phyloP scores from a whole-genome alignment of 64 coral and sea anemone genomes.

The Catalaphyllia jardinei region DNA sequence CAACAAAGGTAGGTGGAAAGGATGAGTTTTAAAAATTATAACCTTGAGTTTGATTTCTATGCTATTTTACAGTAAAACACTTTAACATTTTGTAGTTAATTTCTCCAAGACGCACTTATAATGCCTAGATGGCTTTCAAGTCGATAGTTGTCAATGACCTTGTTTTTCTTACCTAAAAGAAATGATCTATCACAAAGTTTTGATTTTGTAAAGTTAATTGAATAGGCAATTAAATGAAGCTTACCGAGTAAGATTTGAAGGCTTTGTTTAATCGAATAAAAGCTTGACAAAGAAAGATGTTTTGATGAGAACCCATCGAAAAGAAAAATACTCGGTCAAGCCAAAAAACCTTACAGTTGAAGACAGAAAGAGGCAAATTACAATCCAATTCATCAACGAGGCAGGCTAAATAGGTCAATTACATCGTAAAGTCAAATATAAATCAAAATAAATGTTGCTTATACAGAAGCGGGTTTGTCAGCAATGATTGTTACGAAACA shows the following conservation, averaged over 20 bases:
- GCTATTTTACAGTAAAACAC: neutral
- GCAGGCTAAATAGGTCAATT: too few species aligned
- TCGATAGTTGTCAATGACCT: neutral
- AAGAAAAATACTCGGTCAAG: neutral
- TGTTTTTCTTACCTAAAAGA: neutral
- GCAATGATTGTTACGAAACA: too few species aligned
- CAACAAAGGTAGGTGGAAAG: constrained; percentile 1
- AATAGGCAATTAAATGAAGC: neutral
- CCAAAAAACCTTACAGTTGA: too few species aligned
- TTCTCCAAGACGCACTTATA: neutral
- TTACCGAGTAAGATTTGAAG: neutral
- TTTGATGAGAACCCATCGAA: neutral
- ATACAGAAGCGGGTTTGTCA: too few species aligned
- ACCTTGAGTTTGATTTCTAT: neutral
- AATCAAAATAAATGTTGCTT: too few species aligned
- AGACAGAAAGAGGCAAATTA: too few species aligned
- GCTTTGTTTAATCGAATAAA: neutral
- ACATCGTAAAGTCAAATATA: too few species aligned
- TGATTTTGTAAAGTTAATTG: too few species aligned
- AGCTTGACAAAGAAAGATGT: neutral
- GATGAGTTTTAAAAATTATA: neutral
- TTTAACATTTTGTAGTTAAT: neutral
- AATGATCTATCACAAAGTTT: neutral
- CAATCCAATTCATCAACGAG: too few species aligned
- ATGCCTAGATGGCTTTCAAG: neutral